Base-by-base conservation (phyloP, 2,113 vertebrate genomes). In the Menidia beryllina region DNA sequence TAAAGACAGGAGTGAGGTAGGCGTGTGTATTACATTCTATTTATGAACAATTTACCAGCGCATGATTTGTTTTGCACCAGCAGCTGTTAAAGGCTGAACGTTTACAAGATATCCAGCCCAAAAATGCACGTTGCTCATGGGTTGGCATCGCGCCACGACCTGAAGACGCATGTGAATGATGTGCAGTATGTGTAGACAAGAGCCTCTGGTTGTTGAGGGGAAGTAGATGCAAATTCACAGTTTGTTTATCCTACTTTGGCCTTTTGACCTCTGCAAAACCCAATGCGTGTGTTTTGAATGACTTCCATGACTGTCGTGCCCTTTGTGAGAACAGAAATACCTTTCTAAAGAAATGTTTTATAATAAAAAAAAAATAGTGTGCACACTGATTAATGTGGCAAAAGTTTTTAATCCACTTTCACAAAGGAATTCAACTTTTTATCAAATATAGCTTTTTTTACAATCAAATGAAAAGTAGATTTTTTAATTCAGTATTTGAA, bases 221-320 rank as follows among this genome's bases (percentile, higher is more conserved):
- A 62, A 55, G 23, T 55, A 41, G 60, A 75, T 69, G 70, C n/a
- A 81, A 47, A 72, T 70, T 82, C 76, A 83, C 75, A 88, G 66
- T 82, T 88, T 85, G 70, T 76, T 75, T 85, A 78, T 39, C 79
- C 77, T 63, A 30, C 20, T 52, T 25, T 84, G 72, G 65, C 75
- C 83, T 72, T 80, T 51, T 86, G 78, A 82, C 76, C 49, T 64
- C 64, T 48, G n/a, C 45, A 82, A 70, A 81, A 82, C 38, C 61
- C 48, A 27, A 21, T 64, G 69, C 52, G 53, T 36, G 26, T 21
- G 38, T 83, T 77, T 57, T 63, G 61, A 66, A 59, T 59, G 30
- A 58, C 59, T 43, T 51, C 36, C n/a, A 36, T 27, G 20, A 55
- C 27, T 27, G 34, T 39, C 24, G 38, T 15, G 36, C 4, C 11